Percentiles rank a stretch among this genome's conserved stretches.
Conservation (phyloP, 1,140 invertebrate genomes). For the Venturia canescens region DNA sequence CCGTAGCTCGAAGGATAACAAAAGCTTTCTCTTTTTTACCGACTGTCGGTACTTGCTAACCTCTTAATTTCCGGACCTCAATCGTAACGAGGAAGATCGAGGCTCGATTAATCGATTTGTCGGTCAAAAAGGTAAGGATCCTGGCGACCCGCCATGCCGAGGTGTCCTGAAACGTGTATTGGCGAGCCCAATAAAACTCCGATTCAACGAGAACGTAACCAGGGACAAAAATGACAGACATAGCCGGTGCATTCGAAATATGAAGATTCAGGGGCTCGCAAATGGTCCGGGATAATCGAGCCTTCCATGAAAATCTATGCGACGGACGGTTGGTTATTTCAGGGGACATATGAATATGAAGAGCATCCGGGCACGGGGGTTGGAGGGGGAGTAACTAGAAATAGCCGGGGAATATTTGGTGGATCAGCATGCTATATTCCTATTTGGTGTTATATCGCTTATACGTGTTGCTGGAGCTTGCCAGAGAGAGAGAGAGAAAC, state of each 20-base stretch:
- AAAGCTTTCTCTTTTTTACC: background rate
- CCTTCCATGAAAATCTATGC: conserved; percentile 54
- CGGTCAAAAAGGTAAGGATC: background rate
- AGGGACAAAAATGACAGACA: background rate
- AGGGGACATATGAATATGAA: conserved; percentile 52
- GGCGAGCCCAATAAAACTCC: background rate
- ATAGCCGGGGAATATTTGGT: conserved; percentile 46
- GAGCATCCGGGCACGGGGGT: conserved; percentile 47
- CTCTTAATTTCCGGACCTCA: background rate
- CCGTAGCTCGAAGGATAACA: background rate
- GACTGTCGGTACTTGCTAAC: background rate
- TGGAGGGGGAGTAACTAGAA: conserved; percentile 30
- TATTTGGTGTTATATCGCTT: conserved; percentile 48
- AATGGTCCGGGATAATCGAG: conserved; percentile 48
- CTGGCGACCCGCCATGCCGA: background rate
- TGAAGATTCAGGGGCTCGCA: conserved; percentile 46
- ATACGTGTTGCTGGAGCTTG: background rate
- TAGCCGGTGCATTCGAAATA: conserved; percentile 18
- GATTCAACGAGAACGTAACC: background rate
- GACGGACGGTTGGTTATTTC: background rate
- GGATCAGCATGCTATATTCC: conserved; percentile 38
- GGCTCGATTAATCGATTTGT: background rate
- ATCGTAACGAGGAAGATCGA: background rate
- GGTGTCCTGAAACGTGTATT: background rate
- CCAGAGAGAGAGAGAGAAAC: background rate